Conservation (phyloP, 1,140 invertebrate genomes). For the Augochlora pura region DNA sequence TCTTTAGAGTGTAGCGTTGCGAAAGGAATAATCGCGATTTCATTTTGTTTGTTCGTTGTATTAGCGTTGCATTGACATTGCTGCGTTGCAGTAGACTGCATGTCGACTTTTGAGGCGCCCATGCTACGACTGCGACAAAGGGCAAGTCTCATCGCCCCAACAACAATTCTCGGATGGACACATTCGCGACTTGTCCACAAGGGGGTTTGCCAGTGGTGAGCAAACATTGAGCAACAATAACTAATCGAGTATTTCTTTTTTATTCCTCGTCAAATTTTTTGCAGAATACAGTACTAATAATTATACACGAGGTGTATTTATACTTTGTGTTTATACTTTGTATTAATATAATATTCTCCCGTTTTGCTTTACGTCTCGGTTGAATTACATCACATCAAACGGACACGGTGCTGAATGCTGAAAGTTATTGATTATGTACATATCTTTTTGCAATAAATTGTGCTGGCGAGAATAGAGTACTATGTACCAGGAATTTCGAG, state of each 20-base stretch:
- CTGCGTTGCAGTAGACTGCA: no score
- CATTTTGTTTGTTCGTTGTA: no score
- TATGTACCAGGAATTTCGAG: not conserved
- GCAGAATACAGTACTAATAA: conserved; percentile 64
- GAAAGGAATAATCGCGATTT: no score
- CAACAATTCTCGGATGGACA: no score
- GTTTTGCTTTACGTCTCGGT: conserved; percentile 46
- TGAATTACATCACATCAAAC: conserved; percentile 70
- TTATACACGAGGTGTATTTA: conserved; percentile 60
- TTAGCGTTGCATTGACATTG: no score
- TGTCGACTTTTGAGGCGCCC: no score
- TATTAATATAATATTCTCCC: conserved; percentile 62
- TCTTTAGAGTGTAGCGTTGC: no score
- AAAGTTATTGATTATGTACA: conserved; percentile 66
- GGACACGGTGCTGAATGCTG: conserved; percentile 69
- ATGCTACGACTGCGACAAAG: no score
- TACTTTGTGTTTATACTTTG: conserved; percentile 49
- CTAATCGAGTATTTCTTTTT: conserved; percentile 64
- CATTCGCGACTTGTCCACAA: no score
- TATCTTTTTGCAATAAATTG: conserved; percentile 59
- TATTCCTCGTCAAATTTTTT: conserved; percentile 61
- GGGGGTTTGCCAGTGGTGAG: no score
- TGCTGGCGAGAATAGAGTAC: conserved; percentile 62
- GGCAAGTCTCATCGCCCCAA: no score
- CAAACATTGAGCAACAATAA: conserved; percentile 20